Base-by-base conservation (phyloP, 2,888 invertebrate genomes). In the Oxystoma pomonae region DNA sequence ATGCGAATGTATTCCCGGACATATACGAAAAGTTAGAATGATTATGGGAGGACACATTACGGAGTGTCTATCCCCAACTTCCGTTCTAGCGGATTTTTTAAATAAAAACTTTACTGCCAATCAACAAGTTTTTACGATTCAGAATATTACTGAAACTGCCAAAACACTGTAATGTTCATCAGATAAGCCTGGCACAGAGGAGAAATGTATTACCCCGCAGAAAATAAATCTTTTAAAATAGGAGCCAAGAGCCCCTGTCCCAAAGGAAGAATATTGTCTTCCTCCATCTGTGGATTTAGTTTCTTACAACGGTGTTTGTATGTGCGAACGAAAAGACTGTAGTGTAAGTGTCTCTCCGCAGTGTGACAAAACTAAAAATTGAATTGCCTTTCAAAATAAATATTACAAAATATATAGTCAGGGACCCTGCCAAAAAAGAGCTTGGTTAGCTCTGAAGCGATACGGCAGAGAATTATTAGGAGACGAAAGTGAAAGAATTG, bases 281-380 rank as follows among this genome's bases (percentile, higher is more conserved):
- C 92, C 7, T 88, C 94, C 1, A 86, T 92, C 0, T 94, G 91
- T 76, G 93, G 94, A 80, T 90, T 91, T 73, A 88, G 85, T 92
- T 55, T 90, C 91, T 56, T 92, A 91, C 77, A 90, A 91, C 71
- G 94, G 93, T 0, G 85, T 90, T 57, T 94, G 94, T 72, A 89
- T 88, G 7, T 93, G 93, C 73, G 74, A 72, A 53, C 68, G 61
- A 65, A 73, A 66, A 65, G 68, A 71, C 67, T 69, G 71, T 59
- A 35, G 35, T 35, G 67, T 61, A 50, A 59, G 62, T 5, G 62
- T 61, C 17, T 35, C n/a, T n/a, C 20, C 58, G 22, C 50, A 59
- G 21, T 76, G 76, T 65, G 73, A 73, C 65, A 71, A 72, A 57
- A 70, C 73, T 56, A 71, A 74, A 0, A 90, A 90, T 0, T 84